A percentile compares a stretch with the other conserved stretches of the same genome.
Evolutionary conservation across 2,797 vertebrate species (phyloP).

Genomic region (Varecia variegata): DNA sequence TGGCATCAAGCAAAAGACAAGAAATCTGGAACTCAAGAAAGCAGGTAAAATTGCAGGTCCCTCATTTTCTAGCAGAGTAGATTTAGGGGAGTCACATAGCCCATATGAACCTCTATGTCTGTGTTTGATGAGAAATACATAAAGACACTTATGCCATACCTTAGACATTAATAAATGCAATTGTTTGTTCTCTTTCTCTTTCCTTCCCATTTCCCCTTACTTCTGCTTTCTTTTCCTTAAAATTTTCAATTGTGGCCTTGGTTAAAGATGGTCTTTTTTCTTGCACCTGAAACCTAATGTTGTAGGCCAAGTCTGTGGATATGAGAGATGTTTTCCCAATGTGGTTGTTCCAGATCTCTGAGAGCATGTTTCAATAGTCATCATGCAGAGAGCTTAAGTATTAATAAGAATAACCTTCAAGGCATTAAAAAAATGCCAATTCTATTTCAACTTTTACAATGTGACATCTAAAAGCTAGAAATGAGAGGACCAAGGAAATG

Average conservation of each 20-base stretch:
- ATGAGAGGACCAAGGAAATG: background rate
- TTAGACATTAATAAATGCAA: background rate
- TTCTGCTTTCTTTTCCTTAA: background rate
- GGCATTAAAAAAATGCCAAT: background rate
- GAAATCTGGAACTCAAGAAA: background rate
- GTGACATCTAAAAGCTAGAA: background rate
- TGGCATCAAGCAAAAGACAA: background rate
- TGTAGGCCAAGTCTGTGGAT: background rate
- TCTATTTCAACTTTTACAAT: background rate
- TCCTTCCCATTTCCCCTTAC: background rate
- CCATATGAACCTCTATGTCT: background rate
- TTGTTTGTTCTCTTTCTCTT: background rate
- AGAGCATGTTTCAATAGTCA: background rate
- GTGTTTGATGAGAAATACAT: background rate
- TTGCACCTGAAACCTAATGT: background rate
- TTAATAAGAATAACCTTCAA: background rate
- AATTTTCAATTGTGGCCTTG: background rate
- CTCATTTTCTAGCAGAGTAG: background rate
- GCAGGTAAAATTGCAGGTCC: background rate
- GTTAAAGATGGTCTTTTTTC: background rate
- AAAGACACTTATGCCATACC: background rate
- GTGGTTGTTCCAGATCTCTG: background rate
- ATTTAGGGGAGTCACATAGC: background rate
- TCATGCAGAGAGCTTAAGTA: background rate
- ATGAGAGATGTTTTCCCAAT: background rate